A percentile compares a stretch with the other conserved stretches of the same genome.
phyloP scores from a whole-genome alignment of 2,113 vertebrate species.

The Apteryx owenii region DNA sequence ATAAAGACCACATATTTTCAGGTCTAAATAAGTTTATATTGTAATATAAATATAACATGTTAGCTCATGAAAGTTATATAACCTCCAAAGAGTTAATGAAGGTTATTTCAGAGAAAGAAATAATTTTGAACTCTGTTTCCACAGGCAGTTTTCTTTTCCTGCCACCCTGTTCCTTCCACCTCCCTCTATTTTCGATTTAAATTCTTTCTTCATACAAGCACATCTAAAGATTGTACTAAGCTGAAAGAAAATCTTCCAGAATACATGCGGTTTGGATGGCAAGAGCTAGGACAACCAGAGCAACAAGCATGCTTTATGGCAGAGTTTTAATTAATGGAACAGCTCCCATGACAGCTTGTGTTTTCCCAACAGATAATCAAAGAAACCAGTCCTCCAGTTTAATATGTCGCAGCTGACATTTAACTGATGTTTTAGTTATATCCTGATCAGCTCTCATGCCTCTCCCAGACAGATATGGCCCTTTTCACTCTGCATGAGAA shows the following conservation, averaged over 20 bases:
- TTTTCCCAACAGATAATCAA: neutral
- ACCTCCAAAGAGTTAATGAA: neutral
- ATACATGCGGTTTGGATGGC: neutral
- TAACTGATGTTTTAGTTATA: neutral
- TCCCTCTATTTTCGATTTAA: neutral
- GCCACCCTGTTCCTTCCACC: neutral
- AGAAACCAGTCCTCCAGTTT: neutral
- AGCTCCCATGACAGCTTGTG: neutral
- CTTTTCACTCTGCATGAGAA: neutral
- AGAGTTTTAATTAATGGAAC: neutral
- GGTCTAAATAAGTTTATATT: neutral
- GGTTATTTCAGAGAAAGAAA: neutral
- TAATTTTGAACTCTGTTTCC: neutral
- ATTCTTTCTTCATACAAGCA: neutral
- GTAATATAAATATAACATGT: neutral
- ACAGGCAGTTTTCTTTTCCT: neutral
- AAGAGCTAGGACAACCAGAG: neutral
- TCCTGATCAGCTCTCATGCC: neutral
- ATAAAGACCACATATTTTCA: conserved; percentile 1
- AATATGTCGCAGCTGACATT: neutral
- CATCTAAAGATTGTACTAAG: no score
- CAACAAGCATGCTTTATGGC: neutral
- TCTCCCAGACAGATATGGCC: neutral
- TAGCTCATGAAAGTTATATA: neutral
- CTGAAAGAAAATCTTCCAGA: neutral